Conservation (phyloP, 2,113 vertebrate species). For the Motacilla tschutschensis region DNA sequence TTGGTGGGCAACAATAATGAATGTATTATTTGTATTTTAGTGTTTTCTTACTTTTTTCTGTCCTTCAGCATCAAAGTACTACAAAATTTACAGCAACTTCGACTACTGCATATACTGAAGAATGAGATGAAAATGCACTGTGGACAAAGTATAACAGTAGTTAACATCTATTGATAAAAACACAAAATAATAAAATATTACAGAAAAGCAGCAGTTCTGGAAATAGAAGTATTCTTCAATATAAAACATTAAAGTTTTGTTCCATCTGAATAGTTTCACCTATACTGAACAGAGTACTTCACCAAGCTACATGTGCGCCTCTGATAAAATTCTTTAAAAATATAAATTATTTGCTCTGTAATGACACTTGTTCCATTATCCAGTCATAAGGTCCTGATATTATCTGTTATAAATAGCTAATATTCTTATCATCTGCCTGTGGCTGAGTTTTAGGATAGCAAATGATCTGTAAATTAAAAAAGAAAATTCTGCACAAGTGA, state of each 20-base stretch:
- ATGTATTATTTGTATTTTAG: not conserved
- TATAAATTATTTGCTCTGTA: not conserved
- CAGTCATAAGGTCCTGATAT: not conserved
- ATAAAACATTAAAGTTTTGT: not conserved
- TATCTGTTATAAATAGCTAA: not conserved
- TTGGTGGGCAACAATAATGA: not conserved
- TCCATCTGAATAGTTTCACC: not conserved
- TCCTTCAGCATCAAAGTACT: not conserved
- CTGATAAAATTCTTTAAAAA: not conserved
- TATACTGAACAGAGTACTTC: not conserved
- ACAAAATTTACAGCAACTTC: not conserved
- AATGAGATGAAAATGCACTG: constrained; percentile 57
- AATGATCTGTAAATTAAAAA: not conserved
- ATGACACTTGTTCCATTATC: not conserved
- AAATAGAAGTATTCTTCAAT: not conserved
- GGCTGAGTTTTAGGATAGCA: not conserved
- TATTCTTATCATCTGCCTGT: not conserved
- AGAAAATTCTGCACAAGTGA: not conserved
- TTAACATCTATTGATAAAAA: not conserved
- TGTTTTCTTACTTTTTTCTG: not conserved
- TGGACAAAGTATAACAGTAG: not conserved
- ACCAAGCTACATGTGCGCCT: not conserved
- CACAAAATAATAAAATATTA: not conserved
- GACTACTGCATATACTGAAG: not conserved
- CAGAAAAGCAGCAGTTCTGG: not conserved